These are phyloP conservation scores for Mycetomoellerius zeteki DNA, from an alignment of 1,140 invertebrate genomes.

Conservation along the genomic window DNA sequence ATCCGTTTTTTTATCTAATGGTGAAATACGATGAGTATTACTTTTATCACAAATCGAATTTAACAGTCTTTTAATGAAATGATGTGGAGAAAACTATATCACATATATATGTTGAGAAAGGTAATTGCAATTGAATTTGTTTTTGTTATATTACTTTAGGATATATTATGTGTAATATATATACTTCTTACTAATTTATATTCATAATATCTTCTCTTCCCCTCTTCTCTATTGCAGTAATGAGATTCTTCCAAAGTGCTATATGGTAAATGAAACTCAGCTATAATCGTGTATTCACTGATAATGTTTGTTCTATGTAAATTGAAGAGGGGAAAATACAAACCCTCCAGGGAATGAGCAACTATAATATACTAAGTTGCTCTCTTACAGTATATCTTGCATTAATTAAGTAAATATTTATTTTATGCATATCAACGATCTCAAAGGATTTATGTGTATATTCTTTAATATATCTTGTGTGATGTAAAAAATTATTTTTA, in stretches of 20 bases:
- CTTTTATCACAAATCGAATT: slow-evolving; percentile 32
- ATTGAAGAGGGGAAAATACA: slow-evolving; percentile 36
- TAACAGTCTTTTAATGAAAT: neutral
- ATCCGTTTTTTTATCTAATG: slow-evolving; percentile 55
- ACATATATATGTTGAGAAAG: neutral
- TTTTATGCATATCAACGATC: neutral
- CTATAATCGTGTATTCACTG: slow-evolving; percentile 51
- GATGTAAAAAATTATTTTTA: neutral
- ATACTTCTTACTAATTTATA: slow-evolving; percentile 33
- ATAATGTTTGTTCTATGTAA: slow-evolving; percentile 62
- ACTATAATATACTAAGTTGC: slow-evolving; percentile 23
- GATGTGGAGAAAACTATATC: neutral
- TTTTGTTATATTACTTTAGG: slow-evolving; percentile 17
- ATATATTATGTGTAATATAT: neutral
- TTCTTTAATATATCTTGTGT: slow-evolving; percentile 1
- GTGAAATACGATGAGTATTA: neutral
- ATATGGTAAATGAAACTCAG: slow-evolving; percentile 45
- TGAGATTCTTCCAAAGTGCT: slow-evolving; percentile 37
- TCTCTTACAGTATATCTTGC: neutral
- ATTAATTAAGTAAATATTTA: slow-evolving; percentile 52
- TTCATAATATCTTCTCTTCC: slow-evolving; percentile 12
- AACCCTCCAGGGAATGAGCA: neutral
- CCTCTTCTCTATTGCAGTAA: neutral
- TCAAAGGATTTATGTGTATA: neutral
- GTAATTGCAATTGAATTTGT: neutral